Evolutionary conservation across 2,797 vertebrate species (phyloP).

Genomic region (Okamejei kenojei): DNA sequence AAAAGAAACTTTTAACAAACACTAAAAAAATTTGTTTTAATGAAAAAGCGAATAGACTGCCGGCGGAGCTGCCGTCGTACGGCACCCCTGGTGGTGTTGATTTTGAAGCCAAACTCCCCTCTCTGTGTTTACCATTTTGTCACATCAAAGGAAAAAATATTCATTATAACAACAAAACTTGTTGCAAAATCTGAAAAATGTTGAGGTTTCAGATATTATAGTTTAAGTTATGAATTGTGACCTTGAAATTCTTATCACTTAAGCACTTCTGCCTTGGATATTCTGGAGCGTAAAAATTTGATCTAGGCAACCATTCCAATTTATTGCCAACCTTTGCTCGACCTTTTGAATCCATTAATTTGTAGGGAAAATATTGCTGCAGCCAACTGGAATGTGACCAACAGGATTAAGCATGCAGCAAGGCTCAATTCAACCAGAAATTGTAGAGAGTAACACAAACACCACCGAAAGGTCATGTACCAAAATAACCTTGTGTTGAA

Average conservation of each 20-base stretch:
- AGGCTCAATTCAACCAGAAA: not conserved
- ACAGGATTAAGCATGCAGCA: not conserved
- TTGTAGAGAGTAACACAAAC: not conserved
- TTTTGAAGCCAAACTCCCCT: too few species aligned
- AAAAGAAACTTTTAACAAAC: too few species aligned
- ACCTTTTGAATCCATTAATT: constrained; percentile 4
- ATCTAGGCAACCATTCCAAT: not conserved
- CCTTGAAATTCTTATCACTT: not conserved
- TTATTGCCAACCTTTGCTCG: not conserved
- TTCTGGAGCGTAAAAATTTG: not conserved
- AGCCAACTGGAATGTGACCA: not conserved
- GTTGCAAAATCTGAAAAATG: not conserved
- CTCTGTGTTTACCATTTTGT: too few species aligned
- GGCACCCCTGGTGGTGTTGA: too few species aligned
- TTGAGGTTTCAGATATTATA: not conserved
- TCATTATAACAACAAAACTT: too few species aligned
- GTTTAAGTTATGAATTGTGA: not conserved
- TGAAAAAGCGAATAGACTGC: too few species aligned
- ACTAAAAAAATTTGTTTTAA: too few species aligned
- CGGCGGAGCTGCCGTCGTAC: too few species aligned
- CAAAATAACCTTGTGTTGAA: not conserved
- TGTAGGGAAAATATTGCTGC: not conserved
- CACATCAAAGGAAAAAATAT: too few species aligned
- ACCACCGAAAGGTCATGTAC: not conserved
- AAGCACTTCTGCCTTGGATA: not conserved